Base-by-base conservation (phyloP, 2,113 vertebrate species). In the Heterotis niloticus region DNA sequence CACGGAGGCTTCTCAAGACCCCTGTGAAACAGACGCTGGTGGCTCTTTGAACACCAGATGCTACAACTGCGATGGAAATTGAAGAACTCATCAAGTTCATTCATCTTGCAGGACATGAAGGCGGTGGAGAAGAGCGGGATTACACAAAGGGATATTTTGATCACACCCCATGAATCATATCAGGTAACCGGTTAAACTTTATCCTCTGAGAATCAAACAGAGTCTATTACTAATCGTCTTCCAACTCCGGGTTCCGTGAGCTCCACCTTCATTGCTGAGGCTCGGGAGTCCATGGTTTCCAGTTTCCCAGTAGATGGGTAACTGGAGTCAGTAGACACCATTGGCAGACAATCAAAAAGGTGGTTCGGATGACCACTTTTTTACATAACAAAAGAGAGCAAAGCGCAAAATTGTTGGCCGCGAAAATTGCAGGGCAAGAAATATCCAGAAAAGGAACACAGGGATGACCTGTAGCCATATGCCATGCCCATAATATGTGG, bases 1-100 rank as follows among this genome's bases (percentile, higher is more conserved):
- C 86, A 86, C 79, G 79, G 73, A 75, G 84, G n/a, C 82, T 89
- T 91, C 86, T 89, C 86, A 79, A 79, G 83, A 84, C 83, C 85
- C 81, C 83, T 67, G 78, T 88, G 86, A 88, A 88, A 81, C 11
- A 78, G 73, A 24, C 11, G 68, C 75, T 16, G 82, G 16, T 26
- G 78, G 81, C 65, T 74, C 80, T 84, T 83, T 86, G 88, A 88
- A 91, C 81, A 78, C 87, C 87, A 87, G 87, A 87, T 82, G 82
- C 67, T 57, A 81, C 73, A 84, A 83, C 56, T 79, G 79, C 82
- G 81, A 80, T 84, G 83, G 88, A 90, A 91, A 91, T 86, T 80
- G 79, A 90, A 88, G 85, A 89, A 85, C 85, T 89, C 84, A 86
- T 88, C 87, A 87, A 86, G 86, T 85, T 90, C 89, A 88, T 91